phyloP scores from a whole-genome alignment of 2,797 vertebrate species.

The Taeniopygia guttata region DNA sequence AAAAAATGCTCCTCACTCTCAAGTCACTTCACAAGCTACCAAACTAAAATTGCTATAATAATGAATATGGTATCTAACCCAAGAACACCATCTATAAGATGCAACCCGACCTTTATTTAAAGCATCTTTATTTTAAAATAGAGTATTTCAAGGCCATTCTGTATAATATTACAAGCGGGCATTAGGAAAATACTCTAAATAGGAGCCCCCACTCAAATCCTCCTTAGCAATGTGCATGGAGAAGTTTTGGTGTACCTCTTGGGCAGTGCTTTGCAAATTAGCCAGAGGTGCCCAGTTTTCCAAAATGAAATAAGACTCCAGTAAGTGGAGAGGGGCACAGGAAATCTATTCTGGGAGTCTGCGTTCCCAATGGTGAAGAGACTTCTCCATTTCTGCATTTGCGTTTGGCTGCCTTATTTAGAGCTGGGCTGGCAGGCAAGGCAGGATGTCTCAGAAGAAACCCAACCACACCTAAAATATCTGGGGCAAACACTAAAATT shows the following conservation, averaged over 20 bases:
- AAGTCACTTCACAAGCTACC: not conserved
- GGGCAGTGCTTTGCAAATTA: slow-evolving; percentile 40
- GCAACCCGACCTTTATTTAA: not conserved
- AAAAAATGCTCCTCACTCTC: not conserved
- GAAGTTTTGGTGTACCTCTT: not conserved
- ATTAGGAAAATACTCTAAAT: not conserved
- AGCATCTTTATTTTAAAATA: not conserved
- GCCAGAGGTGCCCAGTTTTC: slow-evolving; percentile 27
- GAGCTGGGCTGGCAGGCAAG: slow-evolving; percentile 15
- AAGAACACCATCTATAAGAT: not conserved
- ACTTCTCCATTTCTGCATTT: not conserved
- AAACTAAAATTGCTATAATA: not conserved
- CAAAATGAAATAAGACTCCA: slow-evolving; percentile 49
- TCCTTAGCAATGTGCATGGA: not conserved
- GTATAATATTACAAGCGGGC: not conserved
- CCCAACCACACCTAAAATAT: not conserved
- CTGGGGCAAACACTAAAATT: not conserved
- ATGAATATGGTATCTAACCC: not conserved
- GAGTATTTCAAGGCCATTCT: not conserved
- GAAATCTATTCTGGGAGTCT: slow-evolving; percentile 48
- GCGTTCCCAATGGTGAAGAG: slow-evolving; percentile 10
- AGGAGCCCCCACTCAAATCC: not conserved
- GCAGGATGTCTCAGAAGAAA: not conserved
- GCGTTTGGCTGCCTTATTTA: slow-evolving; percentile 19
- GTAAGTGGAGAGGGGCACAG: not conserved